Evolutionary conservation across 2,113 vertebrate genomes (phyloP), one percentile per base, ranked within the genome.

Genomic region (Salvelinus sp.): DNA sequence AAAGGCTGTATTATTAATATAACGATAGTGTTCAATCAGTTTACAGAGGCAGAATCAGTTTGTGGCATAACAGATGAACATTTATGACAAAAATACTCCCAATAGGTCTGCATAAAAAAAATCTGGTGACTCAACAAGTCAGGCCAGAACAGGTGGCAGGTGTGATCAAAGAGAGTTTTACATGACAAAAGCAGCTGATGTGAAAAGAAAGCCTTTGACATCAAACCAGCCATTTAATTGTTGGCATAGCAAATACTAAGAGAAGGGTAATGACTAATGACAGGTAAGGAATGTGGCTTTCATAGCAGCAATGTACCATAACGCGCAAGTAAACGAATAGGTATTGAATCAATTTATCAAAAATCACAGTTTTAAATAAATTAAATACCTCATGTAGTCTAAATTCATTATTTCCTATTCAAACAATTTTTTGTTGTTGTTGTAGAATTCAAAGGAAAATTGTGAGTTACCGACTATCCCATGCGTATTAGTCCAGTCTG

Each of bases 211-310:
- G 75, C 77, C 58, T 3, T 44, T 44, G 57, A 60, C 47, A 69
- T 60, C 50, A 60, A 82, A 86, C 16, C 78, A 78, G 69, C 65
- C 73, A 16, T 67, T 25, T 75, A 79, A 69, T 72, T 88, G 88
- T 88, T 82, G 79, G 70, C 83, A 76, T 69, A 86, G 85, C 86
- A 88, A 86, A 90, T 86, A 91, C 1, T 0, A 48, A 60, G 72
- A 84, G 79, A 83, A 82, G 63, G 79, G 76, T 6, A 4, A 12
- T 69, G 74, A 69, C 66, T 69, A 69, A 60, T 69, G 50, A 69
- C 50, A 69, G 48, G 72, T 28, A 67, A 38, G 72, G 13, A 64
- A 60, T 44, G 50, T 44, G 62, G 72, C 58, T 47, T 73, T 73
- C 33, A 64, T 25, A 27, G 72, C 72, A 23, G 38, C 28, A n/a